Conservation (phyloP, 1,140 invertebrate species). For the Eriosoma lanigerum region DNA sequence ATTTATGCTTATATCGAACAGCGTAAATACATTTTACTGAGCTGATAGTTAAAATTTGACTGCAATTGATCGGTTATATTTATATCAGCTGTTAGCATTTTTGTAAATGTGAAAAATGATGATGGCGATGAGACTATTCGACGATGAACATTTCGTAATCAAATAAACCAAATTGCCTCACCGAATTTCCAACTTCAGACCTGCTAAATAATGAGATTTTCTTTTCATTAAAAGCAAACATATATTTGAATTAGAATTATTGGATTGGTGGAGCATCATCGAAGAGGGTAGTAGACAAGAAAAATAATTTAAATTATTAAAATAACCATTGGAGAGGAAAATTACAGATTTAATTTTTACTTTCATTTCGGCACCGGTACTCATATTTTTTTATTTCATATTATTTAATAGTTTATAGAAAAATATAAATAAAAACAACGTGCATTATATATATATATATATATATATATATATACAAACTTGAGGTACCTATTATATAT, state of each 20-base stretch:
- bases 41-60: too few species aligned
- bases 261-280: neutral
- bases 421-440: neutral
- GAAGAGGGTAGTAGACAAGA: neutral
- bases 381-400: constrained; percentile 12
- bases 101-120: neutral
- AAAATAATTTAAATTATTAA: constrained; percentile 43
- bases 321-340: constrained; percentile 35
- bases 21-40: too few species aligned
- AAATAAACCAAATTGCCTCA: constrained; percentile 28
- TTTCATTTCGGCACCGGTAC: neutral
- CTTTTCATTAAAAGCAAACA: neutral
- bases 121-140: neutral
- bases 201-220: constrained; percentile 21
- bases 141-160: neutral
- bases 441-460: neutral
- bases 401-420: constrained; percentile 4
- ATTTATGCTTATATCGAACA: too few species aligned
- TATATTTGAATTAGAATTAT: neutral
- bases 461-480: too few species aligned
- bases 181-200: neutral
- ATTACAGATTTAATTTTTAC: constrained; percentile 33
- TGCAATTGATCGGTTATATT: neutral
- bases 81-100: neutral
- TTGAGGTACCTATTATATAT: too few species aligned